Base-by-base conservation (phyloP, 2,113 vertebrate genomes). In the Peromyscus leucopus region DNA sequence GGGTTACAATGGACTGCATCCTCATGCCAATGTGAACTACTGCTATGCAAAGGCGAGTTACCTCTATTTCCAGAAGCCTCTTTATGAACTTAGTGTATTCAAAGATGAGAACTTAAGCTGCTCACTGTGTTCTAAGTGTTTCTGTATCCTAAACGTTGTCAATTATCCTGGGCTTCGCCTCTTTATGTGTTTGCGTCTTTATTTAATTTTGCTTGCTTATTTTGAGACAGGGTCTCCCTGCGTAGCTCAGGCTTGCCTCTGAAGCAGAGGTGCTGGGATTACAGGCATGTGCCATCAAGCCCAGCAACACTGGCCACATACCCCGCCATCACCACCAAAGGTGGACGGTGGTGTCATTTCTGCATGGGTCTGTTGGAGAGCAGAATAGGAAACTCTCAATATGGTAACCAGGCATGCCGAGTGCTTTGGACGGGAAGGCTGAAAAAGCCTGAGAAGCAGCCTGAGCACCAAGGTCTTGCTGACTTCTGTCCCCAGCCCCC, bases 1-100 rank as follows among this genome's bases (percentile, higher is more conserved):
- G 74, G 42, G 71, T 63, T 82, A 69, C 24, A 89, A 80, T 21
- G 39, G 95, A 75, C 69, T 42, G 88, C 31, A 31, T 51, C 75
- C 12, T 69, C 90, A 95, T 71, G 88, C 96, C 97, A 97, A 97
- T 95, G 39, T 67, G 93, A 94, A 48, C 92, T 82, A 28, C 42
- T 90, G 65, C 84, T 89, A 42, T 93, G 92, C 42, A 89, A 88
- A 96, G 83, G 48, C 59, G 71, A 94, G 74, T 97, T 90, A 96
- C 82, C 87, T 92, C 95, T 96, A 94, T 97, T 97, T 97, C 86
- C 67, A 94, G 95, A 93, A 95, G 36, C 78, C 78, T 74, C 76
- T 94, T 55, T 94, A 89, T 75, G 67, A 94, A 90, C 89, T 90
- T 93, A 94, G 93, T 90, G 71, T 97, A 93, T 95, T 97, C 90